Evolutionary conservation across 2,113 vertebrate genomes (phyloP).

Genomic region (Corythoichthys haematopterus): DNA sequence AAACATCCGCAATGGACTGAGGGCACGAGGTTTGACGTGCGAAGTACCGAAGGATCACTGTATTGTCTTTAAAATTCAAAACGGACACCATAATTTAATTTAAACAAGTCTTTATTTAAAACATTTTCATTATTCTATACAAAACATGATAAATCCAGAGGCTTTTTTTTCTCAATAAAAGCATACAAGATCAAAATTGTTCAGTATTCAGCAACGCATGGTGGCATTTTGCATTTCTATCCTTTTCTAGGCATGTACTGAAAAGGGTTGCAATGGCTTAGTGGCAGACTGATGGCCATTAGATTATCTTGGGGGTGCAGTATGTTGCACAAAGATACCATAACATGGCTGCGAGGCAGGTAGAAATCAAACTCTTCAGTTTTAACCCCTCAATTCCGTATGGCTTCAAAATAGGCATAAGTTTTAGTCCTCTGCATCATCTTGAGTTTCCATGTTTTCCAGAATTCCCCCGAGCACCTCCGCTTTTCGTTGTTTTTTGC

Average conservation of each 20-base stretch:
- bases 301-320: not conserved
- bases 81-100: not conserved
- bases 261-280: not conserved
- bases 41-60: too few species aligned
- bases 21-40: too few species aligned
- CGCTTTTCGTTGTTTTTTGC: constrained; percentile 74
- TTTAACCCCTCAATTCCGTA: not conserved
- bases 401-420: not conserved
- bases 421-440: constrained; percentile 45
- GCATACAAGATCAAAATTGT: not conserved
- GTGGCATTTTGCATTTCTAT: too few species aligned
- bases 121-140: not conserved
- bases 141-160: not conserved
- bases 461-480: constrained; percentile 81
- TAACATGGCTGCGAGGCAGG: not conserved
- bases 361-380: not conserved
- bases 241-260: not conserved
- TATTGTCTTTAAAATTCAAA: too few species aligned
- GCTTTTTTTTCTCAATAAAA: not conserved
- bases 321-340: not conserved
- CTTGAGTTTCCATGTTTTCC: constrained; percentile 80
- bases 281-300: not conserved
- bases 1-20: too few species aligned
- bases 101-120: not conserved
- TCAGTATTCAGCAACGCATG: too few species aligned